Percentiles rank a stretch among this genome's conserved stretches.
Evolutionary conservation across 2,888 invertebrate genomes (phyloP).

Genomic region (Netelia fuscicornis): DNA sequence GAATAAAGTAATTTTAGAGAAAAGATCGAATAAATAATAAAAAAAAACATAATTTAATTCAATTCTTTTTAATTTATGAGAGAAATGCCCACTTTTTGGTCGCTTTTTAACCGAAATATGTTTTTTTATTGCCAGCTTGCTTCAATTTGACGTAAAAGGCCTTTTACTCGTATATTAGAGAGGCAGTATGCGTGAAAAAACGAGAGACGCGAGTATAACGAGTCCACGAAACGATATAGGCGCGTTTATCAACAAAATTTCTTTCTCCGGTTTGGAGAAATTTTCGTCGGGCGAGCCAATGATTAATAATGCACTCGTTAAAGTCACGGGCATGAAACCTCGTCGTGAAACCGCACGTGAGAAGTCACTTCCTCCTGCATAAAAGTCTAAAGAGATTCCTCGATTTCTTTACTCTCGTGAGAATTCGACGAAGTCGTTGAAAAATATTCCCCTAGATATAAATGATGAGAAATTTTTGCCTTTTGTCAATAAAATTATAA

Average conservation of each 20-base stretch:
- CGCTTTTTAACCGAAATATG: too few relatives aligned
- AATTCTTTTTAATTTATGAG: not conserved
- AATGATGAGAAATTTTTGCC: not conserved
- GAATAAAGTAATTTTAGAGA: too few relatives aligned
- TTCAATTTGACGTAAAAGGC: not conserved
- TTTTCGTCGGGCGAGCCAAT: constrained; percentile 25
- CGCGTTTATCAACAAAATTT: constrained; percentile 64
- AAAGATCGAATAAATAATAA: too few relatives aligned
- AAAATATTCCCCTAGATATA: not conserved
- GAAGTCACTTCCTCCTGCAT: not conserved
- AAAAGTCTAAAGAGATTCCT: constrained; percentile 2
- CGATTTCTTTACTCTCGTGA: not conserved
- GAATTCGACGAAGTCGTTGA: not conserved
- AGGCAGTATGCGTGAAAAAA: not conserved
- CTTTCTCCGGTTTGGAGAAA: constrained; percentile 58
- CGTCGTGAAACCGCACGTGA: not conserved
- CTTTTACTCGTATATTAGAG: constrained; percentile 7
- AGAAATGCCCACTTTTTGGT: not conserved
- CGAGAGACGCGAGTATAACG: not conserved
- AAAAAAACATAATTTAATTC: too few relatives aligned
- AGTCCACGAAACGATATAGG: constrained; percentile 11
- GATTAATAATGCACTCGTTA: constrained; percentile 20
- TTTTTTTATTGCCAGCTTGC: too few relatives aligned
- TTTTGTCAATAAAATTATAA: too few relatives aligned
- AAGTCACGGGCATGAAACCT: not conserved